A percentile compares a stretch with the other conserved stretches of the same genome.
phyloP scores from a whole-genome alignment of 2,888 invertebrate genomes.

The Harpagoxenus sublaevis region DNA sequence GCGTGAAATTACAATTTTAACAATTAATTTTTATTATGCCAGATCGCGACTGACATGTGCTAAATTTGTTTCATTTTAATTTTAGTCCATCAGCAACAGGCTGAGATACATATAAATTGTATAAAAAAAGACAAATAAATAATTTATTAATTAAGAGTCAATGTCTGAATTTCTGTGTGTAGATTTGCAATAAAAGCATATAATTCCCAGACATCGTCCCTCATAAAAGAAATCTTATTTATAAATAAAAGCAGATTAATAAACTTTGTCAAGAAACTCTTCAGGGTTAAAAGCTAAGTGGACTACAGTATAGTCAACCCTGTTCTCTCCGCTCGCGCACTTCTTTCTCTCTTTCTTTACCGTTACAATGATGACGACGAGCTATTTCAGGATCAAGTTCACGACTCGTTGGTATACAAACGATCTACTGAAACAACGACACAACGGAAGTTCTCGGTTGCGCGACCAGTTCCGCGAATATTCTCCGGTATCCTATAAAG shows the following conservation, averaged over 20 bases:
- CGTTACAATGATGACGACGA: slow-evolving; percentile 26
- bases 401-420: slow-evolving; percentile 61
- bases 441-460: slow-evolving; percentile 43
- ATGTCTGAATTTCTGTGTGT: neutral
- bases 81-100: neutral
- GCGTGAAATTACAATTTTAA: neutral
- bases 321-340: neutral
- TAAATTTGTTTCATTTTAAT: neutral
- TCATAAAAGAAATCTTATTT: neutral
- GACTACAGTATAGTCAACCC: slow-evolving; percentile 19
- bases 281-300: slow-evolving; percentile 33
- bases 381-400: slow-evolving; percentile 66
- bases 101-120: neutral
- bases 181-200: neutral
- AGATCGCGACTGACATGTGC: neutral
- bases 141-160: neutral
- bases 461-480: slow-evolving; percentile 42
- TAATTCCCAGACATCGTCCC: neutral
- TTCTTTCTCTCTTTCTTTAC: slow-evolving; percentile 41
- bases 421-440: slow-evolving; percentile 60
- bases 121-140: neutral
- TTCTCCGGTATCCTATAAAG: slow-evolving; percentile 28
- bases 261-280: neutral
- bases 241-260: neutral
- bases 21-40: neutral